Evolutionary conservation across 2,888 invertebrate species (phyloP).

Genomic region (Pandemis corylana): DNA sequence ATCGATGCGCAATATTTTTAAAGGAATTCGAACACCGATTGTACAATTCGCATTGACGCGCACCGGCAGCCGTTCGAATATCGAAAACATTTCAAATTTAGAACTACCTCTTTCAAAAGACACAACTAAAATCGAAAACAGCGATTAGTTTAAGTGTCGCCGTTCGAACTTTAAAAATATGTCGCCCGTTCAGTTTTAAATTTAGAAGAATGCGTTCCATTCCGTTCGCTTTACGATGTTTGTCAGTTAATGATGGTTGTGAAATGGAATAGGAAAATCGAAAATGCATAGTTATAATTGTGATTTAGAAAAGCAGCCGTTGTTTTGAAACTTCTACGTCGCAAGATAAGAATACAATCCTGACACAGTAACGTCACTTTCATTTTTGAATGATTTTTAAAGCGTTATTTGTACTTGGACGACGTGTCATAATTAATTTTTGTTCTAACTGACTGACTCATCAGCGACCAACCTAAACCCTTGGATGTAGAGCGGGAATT

Average conservation of each 20-base stretch:
- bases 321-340: neutral
- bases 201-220: constrained; percentile 80
- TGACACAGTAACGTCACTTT: too few relatives aligned
- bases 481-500: too few relatives aligned
- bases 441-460: too few relatives aligned
- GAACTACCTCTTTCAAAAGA: constrained; percentile 82
- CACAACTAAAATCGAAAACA: constrained; percentile 82
- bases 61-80: constrained; percentile 76
- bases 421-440: too few relatives aligned
- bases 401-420: too few relatives aligned
- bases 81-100: constrained; percentile 82
- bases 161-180: constrained; percentile 84
- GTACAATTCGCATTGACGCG: constrained; percentile 70
- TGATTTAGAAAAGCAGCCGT: neutral
- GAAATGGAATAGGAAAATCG: constrained; percentile 36
- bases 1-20: constrained; percentile 48
- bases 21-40: constrained; percentile 63
- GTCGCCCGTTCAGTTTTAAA: constrained; percentile 80
- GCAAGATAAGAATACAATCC: too few relatives aligned
- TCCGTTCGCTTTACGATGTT: constrained; percentile 82
- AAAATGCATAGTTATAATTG: constrained; percentile 24
- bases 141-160: constrained; percentile 83
- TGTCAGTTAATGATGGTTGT: constrained; percentile 60
- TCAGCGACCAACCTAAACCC: too few relatives aligned
- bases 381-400: too few relatives aligned